A percentile compares a stretch with the other conserved stretches of the same genome.
Evolutionary conservation across 2,113 vertebrate genomes (phyloP).

Genomic region (Pseudorectes ferrugineus): DNA sequence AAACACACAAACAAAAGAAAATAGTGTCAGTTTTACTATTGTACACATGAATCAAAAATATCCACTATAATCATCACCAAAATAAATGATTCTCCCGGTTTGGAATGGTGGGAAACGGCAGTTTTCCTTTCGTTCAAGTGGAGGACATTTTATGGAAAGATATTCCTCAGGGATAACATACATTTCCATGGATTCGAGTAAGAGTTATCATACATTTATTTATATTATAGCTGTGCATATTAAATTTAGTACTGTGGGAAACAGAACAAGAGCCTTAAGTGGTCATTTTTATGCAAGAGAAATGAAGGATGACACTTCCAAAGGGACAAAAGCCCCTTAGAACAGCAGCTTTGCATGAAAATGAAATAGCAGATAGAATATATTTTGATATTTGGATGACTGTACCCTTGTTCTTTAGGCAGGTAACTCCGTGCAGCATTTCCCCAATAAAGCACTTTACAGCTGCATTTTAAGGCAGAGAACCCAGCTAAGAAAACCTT

Average conservation of each 20-base stretch:
- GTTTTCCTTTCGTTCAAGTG: background rate
- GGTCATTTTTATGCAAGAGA: background rate
- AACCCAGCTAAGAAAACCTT: slow-evolving; percentile 22
- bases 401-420: background rate
- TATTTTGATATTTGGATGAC: background rate
- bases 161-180: background rate
- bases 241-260: background rate
- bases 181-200: background rate
- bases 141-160: background rate
- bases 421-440: background rate
- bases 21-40: background rate
- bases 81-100: background rate
- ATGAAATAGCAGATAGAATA: background rate
- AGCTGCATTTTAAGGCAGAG: background rate
- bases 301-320: background rate
- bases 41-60: background rate
- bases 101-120: background rate
- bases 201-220: background rate
- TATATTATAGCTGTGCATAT: background rate
- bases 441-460: background rate
- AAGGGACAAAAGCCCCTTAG: background rate
- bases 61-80: background rate
- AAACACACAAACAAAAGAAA: slow-evolving; percentile 32
- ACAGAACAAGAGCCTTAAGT: background rate
- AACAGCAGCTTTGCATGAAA: background rate